These are phyloP conservation scores for Myotis pilosus DNA, from an alignment of 2,797 vertebrate genomes.

Conservation along the genomic window DNA sequence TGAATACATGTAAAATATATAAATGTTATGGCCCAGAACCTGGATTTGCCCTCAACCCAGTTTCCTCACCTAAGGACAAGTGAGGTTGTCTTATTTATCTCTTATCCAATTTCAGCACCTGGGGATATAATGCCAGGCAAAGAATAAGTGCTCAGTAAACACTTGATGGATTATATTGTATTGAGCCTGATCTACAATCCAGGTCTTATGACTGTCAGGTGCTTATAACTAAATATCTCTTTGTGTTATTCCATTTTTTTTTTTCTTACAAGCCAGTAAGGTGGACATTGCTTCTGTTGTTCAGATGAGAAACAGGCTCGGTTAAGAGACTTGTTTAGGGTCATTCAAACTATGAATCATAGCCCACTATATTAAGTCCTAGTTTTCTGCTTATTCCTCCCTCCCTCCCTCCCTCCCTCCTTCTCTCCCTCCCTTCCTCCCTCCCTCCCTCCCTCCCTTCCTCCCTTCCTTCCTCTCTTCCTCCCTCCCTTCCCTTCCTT, in stretches of 20 bases:
- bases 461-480: not conserved
- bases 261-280: slow-evolving; percentile 7
- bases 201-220: slow-evolving; percentile 67
- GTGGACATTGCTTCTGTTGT: slow-evolving; percentile 18
- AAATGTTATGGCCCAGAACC: not conserved
- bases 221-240: slow-evolving; percentile 30
- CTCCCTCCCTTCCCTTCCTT: too few relatives aligned
- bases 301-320: slow-evolving; percentile 6
- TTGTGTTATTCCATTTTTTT: not conserved
- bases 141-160: slow-evolving; percentile 53
- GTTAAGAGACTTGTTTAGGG: not conserved
- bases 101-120: slow-evolving; percentile 46
- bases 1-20: not conserved
- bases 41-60: not conserved
- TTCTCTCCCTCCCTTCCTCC: not conserved
- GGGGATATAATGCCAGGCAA: not conserved
- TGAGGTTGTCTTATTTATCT: not conserved
- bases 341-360: not conserved
- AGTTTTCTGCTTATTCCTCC: not conserved
- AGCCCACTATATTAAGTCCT: not conserved
- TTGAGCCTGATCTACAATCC: not conserved
- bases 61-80: not conserved
- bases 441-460: not conserved
- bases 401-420: accelerated
- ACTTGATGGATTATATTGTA: slow-evolving; percentile 60